A percentile compares a stretch with the other conserved stretches of the same genome.
Conservation (phyloP, 2,888 invertebrate species). For the Rhingia rostrata region DNA sequence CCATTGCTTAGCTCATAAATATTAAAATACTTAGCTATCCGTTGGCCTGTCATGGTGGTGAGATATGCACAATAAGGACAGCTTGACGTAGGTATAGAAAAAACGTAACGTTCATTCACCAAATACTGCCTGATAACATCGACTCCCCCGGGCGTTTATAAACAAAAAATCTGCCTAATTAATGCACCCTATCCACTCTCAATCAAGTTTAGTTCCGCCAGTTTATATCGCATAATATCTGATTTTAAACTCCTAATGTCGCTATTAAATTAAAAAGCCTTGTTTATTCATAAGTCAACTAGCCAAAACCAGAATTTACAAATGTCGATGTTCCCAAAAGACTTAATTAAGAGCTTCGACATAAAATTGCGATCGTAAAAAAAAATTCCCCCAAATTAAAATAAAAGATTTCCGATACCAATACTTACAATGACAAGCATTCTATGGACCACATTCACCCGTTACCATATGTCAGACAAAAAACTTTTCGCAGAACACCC, state of each 20-base stretch:
- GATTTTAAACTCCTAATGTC: background rate
- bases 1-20: too few relatives aligned
- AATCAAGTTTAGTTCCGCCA: too few relatives aligned
- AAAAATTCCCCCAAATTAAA: slow-evolving; percentile 12
- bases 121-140: too few relatives aligned
- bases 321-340: background rate
- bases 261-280: background rate
- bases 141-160: too few relatives aligned
- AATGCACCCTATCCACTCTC: too few relatives aligned
- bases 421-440: slow-evolving; percentile 9
- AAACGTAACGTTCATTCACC: too few relatives aligned
- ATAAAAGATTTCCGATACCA: slow-evolving; percentile 1
- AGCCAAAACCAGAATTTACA: slow-evolving; percentile 1
- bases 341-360: slow-evolving; percentile 33
- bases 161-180: too few relatives aligned
- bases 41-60: too few relatives aligned
- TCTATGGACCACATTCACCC: slow-evolving; percentile 1
- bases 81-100: too few relatives aligned
- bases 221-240: too few relatives aligned
- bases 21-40: too few relatives aligned
- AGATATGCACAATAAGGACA: too few relatives aligned
- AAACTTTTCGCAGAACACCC: background rate
- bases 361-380: background rate
- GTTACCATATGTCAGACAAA: background rate
- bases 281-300: background rate